Percentiles rank a stretch among this genome's conserved stretches.
Evolutionary conservation across 2,113 vertebrate genomes (phyloP).

Genomic region (Halichoeres trimaculatus): DNA sequence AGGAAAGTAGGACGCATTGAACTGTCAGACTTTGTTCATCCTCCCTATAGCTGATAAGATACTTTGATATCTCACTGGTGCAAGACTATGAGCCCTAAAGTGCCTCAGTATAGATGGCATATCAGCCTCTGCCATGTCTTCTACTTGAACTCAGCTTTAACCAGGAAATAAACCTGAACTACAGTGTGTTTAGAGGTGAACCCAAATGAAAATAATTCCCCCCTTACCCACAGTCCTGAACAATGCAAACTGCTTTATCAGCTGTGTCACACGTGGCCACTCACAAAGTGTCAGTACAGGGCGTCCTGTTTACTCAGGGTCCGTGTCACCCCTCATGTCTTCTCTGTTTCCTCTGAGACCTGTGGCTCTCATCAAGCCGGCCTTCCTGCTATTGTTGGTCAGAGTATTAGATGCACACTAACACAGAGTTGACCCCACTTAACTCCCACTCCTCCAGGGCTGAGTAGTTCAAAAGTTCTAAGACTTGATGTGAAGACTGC

Average conservation of each 20-base stretch:
- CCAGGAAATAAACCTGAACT: not conserved
- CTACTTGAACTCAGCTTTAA: too few species aligned
- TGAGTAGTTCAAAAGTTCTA: too few species aligned
- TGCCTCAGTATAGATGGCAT: too few species aligned
- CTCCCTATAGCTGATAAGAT: not conserved
- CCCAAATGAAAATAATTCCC: not conserved
- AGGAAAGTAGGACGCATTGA: not conserved
- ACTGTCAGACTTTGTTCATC: not conserved
- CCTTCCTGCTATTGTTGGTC: not conserved
- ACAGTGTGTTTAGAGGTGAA: not conserved
- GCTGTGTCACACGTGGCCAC: not conserved
- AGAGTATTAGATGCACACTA: not conserved
- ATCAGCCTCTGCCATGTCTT: too few species aligned
- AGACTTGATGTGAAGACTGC: too few species aligned
- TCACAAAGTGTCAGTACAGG: not conserved
- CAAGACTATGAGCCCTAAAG: too few species aligned
- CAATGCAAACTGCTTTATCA: not conserved
- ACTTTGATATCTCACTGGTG: too few species aligned
- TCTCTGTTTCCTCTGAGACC: not conserved
- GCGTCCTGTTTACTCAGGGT: constrained; percentile 1
- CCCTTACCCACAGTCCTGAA: not conserved
- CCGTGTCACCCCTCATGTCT: not conserved
- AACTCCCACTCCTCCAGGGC: too few species aligned
- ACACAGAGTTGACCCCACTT: not conserved
- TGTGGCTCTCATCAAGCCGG: not conserved